Base-by-base conservation (phyloP, 2,113 vertebrate species). In the Turdus rufiventris region DNA sequence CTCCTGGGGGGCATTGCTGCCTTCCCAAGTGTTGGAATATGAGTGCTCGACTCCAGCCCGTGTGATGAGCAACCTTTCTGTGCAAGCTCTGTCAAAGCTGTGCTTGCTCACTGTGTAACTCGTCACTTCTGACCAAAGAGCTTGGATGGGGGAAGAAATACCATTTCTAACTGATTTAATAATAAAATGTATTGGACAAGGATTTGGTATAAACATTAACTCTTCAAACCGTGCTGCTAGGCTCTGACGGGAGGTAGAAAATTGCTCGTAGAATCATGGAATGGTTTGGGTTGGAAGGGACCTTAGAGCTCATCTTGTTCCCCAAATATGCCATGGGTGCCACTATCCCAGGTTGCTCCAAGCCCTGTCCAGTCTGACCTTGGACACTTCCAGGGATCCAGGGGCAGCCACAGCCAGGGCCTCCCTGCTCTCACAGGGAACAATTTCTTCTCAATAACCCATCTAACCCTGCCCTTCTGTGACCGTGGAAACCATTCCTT, bases 221-320 rank as follows among this genome's bases (percentile, higher is more conserved):
- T 80, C 51, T 76, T 73, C 47, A 21, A 6, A 63, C 47, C 31
- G 25, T 73, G 36, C 60, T 86, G 43, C 48, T 43, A 28, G 43
- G 24, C 36, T 85, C 24, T 91, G 60, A 20, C 5, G 9, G 12
- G 24, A 34, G 31, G 60, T 58, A 47, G 51, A 54, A 83, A 84
- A 62, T 42, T 19, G 9, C 13, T 31, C 2, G 0, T 16, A 11
- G 9, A 36, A 10, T 45, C 0, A 0, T n/a, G n/a, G 61, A 40
- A 18, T 54, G 21, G 40, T 82, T 89, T 62, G 40, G 18, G 31
- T 68, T 48, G 62, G 34, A 56, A 48, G 9, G 47, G 17, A 36
- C 40, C 54, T 33, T 48, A 36, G 42, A 83, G 14, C 15, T 42
- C 34, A 6, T 28, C 34, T 15, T 33, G 21, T 62, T 70, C 21